Conservation (phyloP, 2,888 invertebrate genomes). For the Disparrhopalites patrizii region DNA sequence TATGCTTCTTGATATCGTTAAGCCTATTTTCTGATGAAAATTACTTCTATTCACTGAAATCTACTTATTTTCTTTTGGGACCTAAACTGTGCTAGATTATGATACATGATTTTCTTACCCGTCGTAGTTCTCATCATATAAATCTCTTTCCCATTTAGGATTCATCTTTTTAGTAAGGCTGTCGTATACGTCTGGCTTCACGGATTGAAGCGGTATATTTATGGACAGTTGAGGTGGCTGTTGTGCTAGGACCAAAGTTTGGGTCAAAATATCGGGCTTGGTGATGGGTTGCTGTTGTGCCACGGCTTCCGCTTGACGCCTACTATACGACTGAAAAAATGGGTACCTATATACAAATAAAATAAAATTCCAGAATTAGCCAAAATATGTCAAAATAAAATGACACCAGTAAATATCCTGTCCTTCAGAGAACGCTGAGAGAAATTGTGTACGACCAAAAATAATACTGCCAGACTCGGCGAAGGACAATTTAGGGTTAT, state of each 20-base stretch:
- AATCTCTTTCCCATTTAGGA: conserved; percentile 44
- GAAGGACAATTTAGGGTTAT: too few species aligned
- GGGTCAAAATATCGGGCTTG: conserved; percentile 41
- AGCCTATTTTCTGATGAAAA: too few species aligned
- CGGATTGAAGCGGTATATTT: conserved; percentile 42
- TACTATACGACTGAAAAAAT: conserved; percentile 45
- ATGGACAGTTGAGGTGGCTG: conserved; percentile 44
- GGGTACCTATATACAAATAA: conserved; percentile 43
- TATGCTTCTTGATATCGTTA: too few species aligned
- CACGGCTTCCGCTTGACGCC: conserved; percentile 21
- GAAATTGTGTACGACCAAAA: too few species aligned
- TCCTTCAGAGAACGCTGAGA: too few species aligned
- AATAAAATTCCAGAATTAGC: too few species aligned
- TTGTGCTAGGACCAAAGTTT: conserved; percentile 44
- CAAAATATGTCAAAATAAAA: too few species aligned
- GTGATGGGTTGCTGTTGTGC: conserved; percentile 20
- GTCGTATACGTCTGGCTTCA: conserved; percentile 47
- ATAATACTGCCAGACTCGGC: too few species aligned
- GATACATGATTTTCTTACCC: conserved; percentile 34
- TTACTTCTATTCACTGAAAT: background rate
- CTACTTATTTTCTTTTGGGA: background rate
- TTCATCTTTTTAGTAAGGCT: conserved; percentile 41
- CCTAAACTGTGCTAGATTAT: background rate
- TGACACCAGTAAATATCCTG: too few species aligned
- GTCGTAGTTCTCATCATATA: conserved; percentile 39